These are phyloP conservation scores for Drosophila subpulchrella DNA, from an alignment of 1,140 invertebrate genomes.

Conservation along the genomic window DNA sequence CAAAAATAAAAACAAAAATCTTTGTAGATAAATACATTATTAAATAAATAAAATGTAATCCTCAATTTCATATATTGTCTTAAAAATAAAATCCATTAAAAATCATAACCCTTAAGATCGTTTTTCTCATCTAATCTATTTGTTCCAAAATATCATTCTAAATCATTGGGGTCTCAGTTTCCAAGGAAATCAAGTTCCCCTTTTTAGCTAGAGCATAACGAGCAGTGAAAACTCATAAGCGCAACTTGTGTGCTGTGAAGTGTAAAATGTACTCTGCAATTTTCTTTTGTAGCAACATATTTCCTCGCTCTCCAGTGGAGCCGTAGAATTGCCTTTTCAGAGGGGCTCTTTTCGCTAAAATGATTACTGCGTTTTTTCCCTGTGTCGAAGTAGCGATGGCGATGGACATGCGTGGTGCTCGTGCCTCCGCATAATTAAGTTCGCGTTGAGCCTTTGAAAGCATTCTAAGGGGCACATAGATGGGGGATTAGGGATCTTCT, in stretches of 20 bases:
- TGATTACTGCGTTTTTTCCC: conserved; percentile 29
- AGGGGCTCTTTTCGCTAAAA: conserved; percentile 32
- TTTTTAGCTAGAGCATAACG: conserved; percentile 9
- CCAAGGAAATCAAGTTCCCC: not conserved
- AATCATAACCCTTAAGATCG: not conserved
- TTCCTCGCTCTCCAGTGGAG: conserved; percentile 26
- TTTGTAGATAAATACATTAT: too few species aligned
- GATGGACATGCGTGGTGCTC: conserved; percentile 45
- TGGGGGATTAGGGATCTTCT: conserved; percentile 20
- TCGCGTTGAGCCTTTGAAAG: conserved; percentile 66
- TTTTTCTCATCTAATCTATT: not conserved
- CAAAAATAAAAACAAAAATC: too few species aligned
- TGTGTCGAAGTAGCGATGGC: conserved; percentile 29
- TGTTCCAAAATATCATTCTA: not conserved
- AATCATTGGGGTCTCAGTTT: not conserved
- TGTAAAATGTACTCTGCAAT: conserved; percentile 61
- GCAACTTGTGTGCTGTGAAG: conserved; percentile 53
- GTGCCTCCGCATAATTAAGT: conserved; percentile 71
- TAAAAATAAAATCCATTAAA: too few species aligned
- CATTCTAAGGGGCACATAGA: conserved; percentile 29
- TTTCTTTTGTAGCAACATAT: conserved; percentile 50
- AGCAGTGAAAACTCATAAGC: conserved; percentile 60
- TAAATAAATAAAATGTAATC: too few species aligned
- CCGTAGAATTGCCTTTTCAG: conserved; percentile 48
- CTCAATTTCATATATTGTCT: too few species aligned